Conservation (phyloP, 2,797 vertebrate genomes). For the Semaprochilodus insignis region DNA sequence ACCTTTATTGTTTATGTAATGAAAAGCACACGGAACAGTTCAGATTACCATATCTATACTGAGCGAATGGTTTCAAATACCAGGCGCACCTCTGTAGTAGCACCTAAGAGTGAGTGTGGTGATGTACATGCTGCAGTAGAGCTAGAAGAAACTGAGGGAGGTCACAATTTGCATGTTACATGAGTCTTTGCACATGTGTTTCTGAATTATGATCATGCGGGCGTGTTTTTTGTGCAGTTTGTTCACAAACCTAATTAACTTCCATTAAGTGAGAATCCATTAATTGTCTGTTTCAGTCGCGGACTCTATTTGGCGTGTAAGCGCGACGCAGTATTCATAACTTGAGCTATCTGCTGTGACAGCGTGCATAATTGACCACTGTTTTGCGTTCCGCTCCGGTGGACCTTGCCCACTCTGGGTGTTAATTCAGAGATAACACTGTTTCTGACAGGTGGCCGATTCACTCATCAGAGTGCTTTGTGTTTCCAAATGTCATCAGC, state of each 20-base stretch:
- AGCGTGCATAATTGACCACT: conserved; percentile 34
- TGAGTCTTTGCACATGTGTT: neutral
- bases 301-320: conserved; percentile 19
- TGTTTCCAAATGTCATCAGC: conserved; percentile 47
- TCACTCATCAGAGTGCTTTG: conserved; percentile 37
- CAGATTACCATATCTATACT: no score
- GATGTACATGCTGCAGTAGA: no score
- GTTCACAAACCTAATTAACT: conserved; percentile 1
- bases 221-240: neutral
- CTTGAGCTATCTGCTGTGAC: conserved; percentile 33
- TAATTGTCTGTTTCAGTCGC: neutral
- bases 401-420: conserved; percentile 34
- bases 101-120: no score
- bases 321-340: conserved; percentile 1
- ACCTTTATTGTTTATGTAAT: no score
- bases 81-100: no score
- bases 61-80: no score
- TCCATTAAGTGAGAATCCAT: neutral
- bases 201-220: no score
- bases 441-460: conserved; percentile 50
- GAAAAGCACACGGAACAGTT: no score
- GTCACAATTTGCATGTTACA: neutral
- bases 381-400: conserved; percentile 43
- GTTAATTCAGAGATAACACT: conserved; percentile 48
- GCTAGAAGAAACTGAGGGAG: no score